Percentiles rank a stretch among this genome's conserved stretches.
These are phyloP conservation scores for Epinephelus lanceolatus DNA, from an alignment of 2,113 vertebrate genomes.

Conservation along the genomic window DNA sequence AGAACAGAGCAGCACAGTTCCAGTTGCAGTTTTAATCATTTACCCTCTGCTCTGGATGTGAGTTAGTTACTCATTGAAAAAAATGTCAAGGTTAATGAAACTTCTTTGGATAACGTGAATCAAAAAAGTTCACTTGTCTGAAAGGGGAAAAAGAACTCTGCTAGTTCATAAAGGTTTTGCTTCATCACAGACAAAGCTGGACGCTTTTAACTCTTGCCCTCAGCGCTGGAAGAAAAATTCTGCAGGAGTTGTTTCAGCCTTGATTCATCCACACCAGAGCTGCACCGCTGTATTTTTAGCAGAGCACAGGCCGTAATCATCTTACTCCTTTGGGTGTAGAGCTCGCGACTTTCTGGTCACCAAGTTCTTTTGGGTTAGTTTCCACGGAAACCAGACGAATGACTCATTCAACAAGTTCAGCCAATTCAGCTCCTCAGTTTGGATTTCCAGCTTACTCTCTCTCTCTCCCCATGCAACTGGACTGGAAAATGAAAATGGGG, in stretches of 20 bases:
- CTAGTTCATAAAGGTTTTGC: not conserved
- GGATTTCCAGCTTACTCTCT: conserved; percentile 33
- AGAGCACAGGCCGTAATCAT: conserved; percentile 57
- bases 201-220: conserved; percentile 6
- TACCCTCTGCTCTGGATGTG: conserved; percentile 51
- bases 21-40: conserved; percentile 31
- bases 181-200: not conserved
- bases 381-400: conserved; percentile 77
- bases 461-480: conserved; percentile 2
- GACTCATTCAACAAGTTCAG: conserved; percentile 67
- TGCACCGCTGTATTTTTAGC: conserved; percentile 65
- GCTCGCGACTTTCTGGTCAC: conserved; percentile 57
- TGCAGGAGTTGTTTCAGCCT: conserved; percentile 9
- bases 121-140: not conserved
- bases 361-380: conserved; percentile 63
- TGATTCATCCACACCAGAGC: conserved; percentile 7
- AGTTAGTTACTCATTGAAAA: conserved; percentile 62
- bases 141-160: not conserved
- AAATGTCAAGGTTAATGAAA: conserved; percentile 56
- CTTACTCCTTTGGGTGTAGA: conserved; percentile 45
- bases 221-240: not conserved
- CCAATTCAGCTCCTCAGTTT: conserved; percentile 55
- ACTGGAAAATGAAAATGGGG: conserved; percentile 65
- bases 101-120: conserved; percentile 5
- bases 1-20: not conserved